Conservation (phyloP, 2,113 vertebrate genomes). For the Tragelaphus scriptus region DNA sequence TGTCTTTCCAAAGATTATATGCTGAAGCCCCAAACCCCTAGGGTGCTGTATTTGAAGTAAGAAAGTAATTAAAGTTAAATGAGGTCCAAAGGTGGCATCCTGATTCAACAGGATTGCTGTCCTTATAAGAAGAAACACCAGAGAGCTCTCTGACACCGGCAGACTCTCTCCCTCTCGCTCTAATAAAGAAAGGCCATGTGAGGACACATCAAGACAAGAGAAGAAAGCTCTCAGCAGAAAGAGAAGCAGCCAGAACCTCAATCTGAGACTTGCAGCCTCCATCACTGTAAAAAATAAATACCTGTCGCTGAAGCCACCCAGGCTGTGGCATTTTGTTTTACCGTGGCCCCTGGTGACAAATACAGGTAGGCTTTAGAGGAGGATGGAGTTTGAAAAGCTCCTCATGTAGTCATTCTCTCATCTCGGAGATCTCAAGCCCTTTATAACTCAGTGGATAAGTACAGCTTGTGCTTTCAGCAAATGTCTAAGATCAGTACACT, state of each 20-base stretch:
- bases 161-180: neutral
- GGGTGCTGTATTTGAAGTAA: neutral
- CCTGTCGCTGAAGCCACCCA: neutral
- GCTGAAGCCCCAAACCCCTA: neutral
- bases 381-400: neutral
- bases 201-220: neutral
- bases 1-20: neutral
- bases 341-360: neutral
- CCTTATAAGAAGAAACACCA: neutral
- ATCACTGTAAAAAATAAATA: neutral
- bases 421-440: neutral
- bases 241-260: neutral
- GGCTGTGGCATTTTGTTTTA: neutral
- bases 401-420: neutral
- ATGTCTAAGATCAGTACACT: neutral
- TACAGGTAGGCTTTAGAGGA: neutral
- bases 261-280: neutral
- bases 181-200: neutral
- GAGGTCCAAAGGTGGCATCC: neutral
- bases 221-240: neutral
- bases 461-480: neutral
- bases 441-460: neutral
- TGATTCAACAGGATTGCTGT: neutral
- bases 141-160: neutral
- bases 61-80: neutral